Base-by-base conservation (phyloP, 1,140 invertebrate species). In the Eumaeus atala region DNA sequence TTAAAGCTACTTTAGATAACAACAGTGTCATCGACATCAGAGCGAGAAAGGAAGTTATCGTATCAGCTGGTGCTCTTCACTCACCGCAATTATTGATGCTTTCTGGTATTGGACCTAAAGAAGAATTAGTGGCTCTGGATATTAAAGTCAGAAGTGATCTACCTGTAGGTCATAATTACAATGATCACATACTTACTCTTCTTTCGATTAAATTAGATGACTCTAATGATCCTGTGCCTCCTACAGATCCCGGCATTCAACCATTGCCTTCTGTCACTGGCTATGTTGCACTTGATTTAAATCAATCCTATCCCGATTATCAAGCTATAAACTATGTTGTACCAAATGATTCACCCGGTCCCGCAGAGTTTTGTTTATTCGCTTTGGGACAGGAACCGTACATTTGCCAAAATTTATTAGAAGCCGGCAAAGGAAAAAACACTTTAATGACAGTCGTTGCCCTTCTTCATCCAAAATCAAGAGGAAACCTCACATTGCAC, bases 141-240 rank as follows among this genome's bases (percentile, higher is more conserved):
- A 90, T 94, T 1, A 78, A 77, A 0, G 86, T 92, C 0, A 70
- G 90, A 5, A 86, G 90, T 14, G 88, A 94, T 66, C 75, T 93
- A 12, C 91, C 90, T 9, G 93, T 94, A 9, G 93, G 93, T 0
- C 77, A 89, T 52, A 93, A 94, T 70, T 73, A 93, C 6, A 92
- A 68, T 40, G 66, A 73, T 33, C 69, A 72, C 37, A 42, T 58
- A 9, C 12, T 56, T 17, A 54, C 55, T n/a, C 12, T 56, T 18
- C 3, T 63, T 4, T 4, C 54, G 3, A 62, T 64, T n/a, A 64
- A 61, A 59, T 50, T 61, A 54, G 61, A 64, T 47, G 14, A 54
- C 14, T 58, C 56, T 0, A 14, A 59, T 21, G 35, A 11, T 3
- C 16, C 59, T 1, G 18, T 17, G 11, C 51, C 17, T n/a, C 48